Conservation (phyloP, 2,888 invertebrate genomes). For the Willowsia nigromaculata region DNA sequence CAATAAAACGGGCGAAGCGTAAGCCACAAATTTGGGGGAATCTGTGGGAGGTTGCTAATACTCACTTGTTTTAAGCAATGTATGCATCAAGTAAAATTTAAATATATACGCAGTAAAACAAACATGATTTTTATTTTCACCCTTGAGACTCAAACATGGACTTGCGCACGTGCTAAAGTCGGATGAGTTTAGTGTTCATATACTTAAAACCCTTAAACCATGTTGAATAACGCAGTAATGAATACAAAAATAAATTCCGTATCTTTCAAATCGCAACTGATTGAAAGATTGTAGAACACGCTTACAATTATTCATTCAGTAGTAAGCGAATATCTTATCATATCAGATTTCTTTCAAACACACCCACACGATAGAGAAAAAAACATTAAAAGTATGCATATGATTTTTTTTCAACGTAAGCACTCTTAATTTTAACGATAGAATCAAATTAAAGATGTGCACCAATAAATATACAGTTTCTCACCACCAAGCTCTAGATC, state of each 20-base stretch:
- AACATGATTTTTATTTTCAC: neutral
- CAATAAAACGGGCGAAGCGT: too few species aligned
- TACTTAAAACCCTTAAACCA: neutral
- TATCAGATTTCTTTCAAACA: too few species aligned
- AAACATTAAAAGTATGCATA: too few species aligned
- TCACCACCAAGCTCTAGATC: slow-evolving; percentile 10
- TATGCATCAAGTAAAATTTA: neutral
- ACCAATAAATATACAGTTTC: slow-evolving; percentile 60
- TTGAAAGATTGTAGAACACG: too few species aligned
- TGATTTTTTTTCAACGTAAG: too few species aligned
- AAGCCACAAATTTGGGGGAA: too few species aligned
- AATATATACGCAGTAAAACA: neutral
- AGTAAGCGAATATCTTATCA: neutral
- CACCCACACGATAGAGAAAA: too few species aligned
- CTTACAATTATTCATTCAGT: neutral
- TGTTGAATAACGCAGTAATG: neutral
- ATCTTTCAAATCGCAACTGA: too few species aligned
- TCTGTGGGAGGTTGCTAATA: too few species aligned
- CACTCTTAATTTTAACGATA: slow-evolving; percentile 55
- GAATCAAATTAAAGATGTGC: slow-evolving; percentile 46
- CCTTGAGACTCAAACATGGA: neutral
- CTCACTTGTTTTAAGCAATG: too few species aligned
- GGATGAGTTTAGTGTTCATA: neutral
- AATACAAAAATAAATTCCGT: neutral
- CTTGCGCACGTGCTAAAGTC: neutral